Evolutionary conservation across 2,888 invertebrate species (phyloP).

Genomic region (Cheilosia pagana): DNA sequence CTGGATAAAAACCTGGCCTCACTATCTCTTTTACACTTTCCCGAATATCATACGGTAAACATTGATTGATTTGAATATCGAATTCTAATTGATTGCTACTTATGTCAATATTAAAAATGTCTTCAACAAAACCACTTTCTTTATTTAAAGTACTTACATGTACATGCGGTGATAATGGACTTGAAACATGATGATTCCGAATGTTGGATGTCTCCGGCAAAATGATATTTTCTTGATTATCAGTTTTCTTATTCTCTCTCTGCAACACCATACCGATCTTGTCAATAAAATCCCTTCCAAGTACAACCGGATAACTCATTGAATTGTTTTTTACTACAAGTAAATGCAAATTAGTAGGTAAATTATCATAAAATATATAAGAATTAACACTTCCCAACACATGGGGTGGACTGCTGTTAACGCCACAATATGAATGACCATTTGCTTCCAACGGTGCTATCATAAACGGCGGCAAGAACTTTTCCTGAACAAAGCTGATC

Average conservation of each 20-base stretch:
- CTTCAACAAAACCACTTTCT: constrained; percentile 20
- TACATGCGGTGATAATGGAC: constrained; percentile 20
- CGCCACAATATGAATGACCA: constrained; percentile 50
- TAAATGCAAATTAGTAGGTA: constrained; percentile 33
- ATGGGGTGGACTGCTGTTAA: constrained; percentile 53
- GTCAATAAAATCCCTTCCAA: constrained; percentile 59
- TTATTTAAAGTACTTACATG: constrained; percentile 31
- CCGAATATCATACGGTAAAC: constrained; percentile 11
- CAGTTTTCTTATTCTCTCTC: constrained; percentile 11
- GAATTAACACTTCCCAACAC: constrained; percentile 40
- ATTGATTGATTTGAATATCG: constrained; percentile 36
- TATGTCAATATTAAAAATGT: constrained; percentile 56
- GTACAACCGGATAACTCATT: constrained; percentile 59
- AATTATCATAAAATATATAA: constrained; percentile 49
- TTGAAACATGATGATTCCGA: constrained; percentile 8
- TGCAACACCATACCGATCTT: constrained; percentile 39
- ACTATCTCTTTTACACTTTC: constrained; percentile 14
- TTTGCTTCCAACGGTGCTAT: constrained; percentile 30
- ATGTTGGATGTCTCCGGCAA: constrained; percentile 1
- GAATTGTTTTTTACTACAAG: constrained; percentile 52
- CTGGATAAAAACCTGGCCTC: constrained; percentile 18
- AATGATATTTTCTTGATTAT: constrained; percentile 21
- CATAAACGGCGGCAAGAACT: constrained; percentile 43
- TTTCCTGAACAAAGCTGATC: constrained; percentile 49
- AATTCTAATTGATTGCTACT: constrained; percentile 13